phyloP scores from a whole-genome alignment of 2,797 vertebrate species.

The Nasua narica region DNA sequence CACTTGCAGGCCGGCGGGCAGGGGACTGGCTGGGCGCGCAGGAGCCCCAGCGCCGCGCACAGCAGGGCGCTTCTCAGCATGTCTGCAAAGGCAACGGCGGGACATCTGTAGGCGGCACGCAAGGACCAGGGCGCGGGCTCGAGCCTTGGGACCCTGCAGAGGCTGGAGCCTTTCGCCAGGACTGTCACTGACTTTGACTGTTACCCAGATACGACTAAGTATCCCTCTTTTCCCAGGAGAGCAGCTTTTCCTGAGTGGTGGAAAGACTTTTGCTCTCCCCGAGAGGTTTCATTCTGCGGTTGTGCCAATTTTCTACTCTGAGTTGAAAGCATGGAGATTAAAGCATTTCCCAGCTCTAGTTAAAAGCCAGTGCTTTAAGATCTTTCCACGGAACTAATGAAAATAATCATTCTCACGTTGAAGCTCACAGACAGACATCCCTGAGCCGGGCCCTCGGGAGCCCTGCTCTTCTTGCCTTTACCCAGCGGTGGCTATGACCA shows the following conservation, averaged over 20 bases:
- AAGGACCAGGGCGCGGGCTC: neutral
- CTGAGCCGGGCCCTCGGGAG: neutral
- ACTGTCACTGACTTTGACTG: neutral
- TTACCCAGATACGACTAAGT: neutral
- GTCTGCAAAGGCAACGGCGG: constrained; percentile 64
- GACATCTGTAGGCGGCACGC: neutral
- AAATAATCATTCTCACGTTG: neutral
- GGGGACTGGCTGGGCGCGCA: constrained; percentile 15
- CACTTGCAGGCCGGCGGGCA: constrained; percentile 80
- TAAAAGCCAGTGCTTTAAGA: neutral
- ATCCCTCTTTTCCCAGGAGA: neutral
- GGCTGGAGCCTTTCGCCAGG: neutral
- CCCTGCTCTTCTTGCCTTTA: neutral
- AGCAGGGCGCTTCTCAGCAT: constrained; percentile 68
- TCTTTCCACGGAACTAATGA: neutral
- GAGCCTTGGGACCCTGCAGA: neutral
- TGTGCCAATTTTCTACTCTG: neutral
- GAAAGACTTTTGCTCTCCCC: neutral
- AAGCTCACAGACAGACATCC: neutral
- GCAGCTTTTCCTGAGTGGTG: neutral
- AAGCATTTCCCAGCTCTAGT: neutral
- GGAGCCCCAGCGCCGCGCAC: neutral
- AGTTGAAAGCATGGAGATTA: neutral
- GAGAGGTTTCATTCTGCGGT: neutral
- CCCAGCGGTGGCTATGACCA: neutral